phyloP scores from a whole-genome alignment of 2,113 vertebrate species.

The Eptesicus fuscus region DNA sequence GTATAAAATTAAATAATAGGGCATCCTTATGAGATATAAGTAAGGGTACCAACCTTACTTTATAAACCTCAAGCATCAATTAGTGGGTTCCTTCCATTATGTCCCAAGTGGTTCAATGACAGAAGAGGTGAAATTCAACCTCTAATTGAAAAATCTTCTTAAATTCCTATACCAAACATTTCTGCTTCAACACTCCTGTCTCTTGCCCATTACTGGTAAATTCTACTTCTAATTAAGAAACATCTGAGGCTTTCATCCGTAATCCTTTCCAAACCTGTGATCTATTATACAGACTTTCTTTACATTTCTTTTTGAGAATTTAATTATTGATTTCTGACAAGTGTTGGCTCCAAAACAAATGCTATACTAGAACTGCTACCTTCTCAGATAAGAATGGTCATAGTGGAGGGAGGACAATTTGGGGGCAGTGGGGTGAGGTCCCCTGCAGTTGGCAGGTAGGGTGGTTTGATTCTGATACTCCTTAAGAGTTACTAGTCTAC shows the following conservation, averaged over 20 bases:
- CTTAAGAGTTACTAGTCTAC: background rate
- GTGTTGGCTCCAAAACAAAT: background rate
- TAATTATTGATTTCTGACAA: constrained; percentile 4
- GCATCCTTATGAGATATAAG: background rate
- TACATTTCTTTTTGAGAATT: constrained; percentile 4
- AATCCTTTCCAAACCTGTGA: background rate
- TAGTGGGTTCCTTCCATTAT: background rate
- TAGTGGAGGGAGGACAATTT: background rate
- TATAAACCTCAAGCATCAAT: background rate
- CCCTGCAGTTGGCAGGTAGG: background rate
- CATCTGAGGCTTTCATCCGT: background rate
- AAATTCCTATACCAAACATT: background rate
- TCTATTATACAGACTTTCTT: background rate
- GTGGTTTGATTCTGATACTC: background rate
- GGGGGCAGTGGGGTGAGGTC: background rate
- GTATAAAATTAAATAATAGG: background rate
- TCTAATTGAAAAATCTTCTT: background rate
- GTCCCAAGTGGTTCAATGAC: background rate
- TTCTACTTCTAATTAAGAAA: constrained; percentile 11
- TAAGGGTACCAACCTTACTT: background rate
- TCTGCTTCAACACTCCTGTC: background rate
- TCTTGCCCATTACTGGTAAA: background rate
- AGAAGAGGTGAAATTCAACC: background rate
- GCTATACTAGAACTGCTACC: background rate
- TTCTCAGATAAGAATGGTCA: background rate